A percentile compares a stretch with the other conserved stretches of the same genome.
Evolutionary conservation across 2,888 invertebrate species (phyloP).

Genomic region (Homarus gammarus): DNA sequence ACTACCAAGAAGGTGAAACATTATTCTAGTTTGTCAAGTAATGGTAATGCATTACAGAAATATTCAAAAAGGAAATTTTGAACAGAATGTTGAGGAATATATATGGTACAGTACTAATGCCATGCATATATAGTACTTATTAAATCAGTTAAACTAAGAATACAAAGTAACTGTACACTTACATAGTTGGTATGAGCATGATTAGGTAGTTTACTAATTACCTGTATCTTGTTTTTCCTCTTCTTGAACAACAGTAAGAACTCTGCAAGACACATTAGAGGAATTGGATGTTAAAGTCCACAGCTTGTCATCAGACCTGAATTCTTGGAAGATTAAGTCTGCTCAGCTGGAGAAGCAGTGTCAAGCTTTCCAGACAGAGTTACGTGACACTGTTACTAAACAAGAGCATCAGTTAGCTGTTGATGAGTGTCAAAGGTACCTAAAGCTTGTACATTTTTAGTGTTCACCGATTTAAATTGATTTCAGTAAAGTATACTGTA

Average conservation of each 20-base stretch:
- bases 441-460: too few species aligned
- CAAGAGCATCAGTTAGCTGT: constrained; percentile 60
- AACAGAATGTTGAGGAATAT: too few species aligned
- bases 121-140: too few species aligned
- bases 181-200: too few species aligned
- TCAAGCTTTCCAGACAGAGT: constrained; percentile 19
- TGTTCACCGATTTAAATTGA: too few species aligned
- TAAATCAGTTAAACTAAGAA: too few species aligned
- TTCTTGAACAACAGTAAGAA: constrained; percentile 32
- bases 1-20: constrained; percentile 29
- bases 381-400: constrained; percentile 38
- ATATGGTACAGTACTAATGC: too few species aligned
- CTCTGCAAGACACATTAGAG: constrained; percentile 37
- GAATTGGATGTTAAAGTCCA: constrained; percentile 28
- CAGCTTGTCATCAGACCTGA: constrained; percentile 30
- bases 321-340: constrained; percentile 33
- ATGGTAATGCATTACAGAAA: not conserved
- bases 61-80: not conserved
- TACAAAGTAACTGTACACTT: too few species aligned
- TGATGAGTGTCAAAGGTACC: constrained; percentile 60
- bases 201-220: too few species aligned
- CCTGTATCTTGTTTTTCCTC: too few species aligned
- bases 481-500: too few species aligned
- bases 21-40: not conserved
- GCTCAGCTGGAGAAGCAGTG: constrained; percentile 38